phyloP scores from a whole-genome alignment of 2,888 invertebrate species.

The Cataglyphis livida region DNA sequence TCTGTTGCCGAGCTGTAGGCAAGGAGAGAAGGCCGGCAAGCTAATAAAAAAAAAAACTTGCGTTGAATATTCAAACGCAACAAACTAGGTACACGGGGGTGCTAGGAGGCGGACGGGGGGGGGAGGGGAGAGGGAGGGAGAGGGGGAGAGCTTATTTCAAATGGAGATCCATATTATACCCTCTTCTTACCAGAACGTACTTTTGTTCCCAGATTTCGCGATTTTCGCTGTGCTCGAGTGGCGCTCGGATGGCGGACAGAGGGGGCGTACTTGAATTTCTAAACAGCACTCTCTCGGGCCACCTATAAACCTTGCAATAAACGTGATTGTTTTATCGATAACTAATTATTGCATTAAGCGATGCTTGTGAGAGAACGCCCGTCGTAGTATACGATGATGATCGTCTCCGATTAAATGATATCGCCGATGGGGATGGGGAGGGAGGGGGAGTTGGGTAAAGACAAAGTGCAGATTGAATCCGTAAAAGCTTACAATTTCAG shows the following conservation, averaged over 20 bases:
- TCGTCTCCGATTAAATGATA: neutral
- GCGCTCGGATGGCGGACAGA: conserved; percentile 63
- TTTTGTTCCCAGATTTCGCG: conserved; percentile 80
- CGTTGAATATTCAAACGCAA: conserved; percentile 86
- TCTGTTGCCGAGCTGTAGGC: conserved; percentile 78
- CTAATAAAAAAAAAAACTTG: conserved; percentile 83
- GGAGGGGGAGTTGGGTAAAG: neutral
- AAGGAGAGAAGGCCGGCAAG: conserved; percentile 77
- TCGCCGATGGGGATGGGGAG: neutral
- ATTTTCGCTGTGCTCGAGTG: conserved; percentile 76
- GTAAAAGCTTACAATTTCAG: neutral
- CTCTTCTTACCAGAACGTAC: conserved; percentile 82
- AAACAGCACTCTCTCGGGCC: conserved; percentile 68
- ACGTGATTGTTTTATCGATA: conserved; percentile 68
- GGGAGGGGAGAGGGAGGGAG: conserved; percentile 74
- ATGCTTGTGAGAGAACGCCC: conserved; percentile 63
- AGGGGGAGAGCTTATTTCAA: conserved; percentile 84
- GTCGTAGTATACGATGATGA: neutral
- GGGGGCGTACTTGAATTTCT: conserved; percentile 71
- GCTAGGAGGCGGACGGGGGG: conserved; percentile 72
- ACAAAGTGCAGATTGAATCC: neutral
- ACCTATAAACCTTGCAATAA: conserved; percentile 69
- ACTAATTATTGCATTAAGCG: conserved; percentile 71
- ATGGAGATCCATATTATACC: conserved; percentile 85
- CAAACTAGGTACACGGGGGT: conserved; percentile 84